Percentiles rank a stretch among this genome's conserved stretches.
Evolutionary conservation across 2,888 invertebrate species (phyloP).

Genomic region (Meghimatium bilineatum): DNA sequence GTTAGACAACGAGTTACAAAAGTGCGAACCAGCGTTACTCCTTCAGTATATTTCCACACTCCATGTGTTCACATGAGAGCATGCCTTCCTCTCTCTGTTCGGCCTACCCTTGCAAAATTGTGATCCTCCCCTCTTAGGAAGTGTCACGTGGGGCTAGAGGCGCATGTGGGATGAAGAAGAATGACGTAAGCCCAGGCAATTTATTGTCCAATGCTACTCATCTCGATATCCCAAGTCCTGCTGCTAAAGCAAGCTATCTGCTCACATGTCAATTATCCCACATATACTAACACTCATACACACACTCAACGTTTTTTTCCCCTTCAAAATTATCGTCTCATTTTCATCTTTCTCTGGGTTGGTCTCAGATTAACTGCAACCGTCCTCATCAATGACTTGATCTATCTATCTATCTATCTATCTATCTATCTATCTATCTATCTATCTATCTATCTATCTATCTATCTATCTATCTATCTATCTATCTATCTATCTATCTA

Average conservation of each 20-base stretch:
- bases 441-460: no score
- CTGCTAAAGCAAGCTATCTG: slow-evolving; percentile 23
- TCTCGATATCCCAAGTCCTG: not conserved
- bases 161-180: slow-evolving; percentile 1
- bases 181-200: slow-evolving; percentile 29
- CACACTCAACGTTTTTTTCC: not conserved
- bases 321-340: not conserved
- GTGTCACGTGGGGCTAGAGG: slow-evolving; percentile 8
- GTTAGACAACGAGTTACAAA: not conserved
- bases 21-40: not conserved
- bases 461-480: no score
- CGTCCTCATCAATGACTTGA: not conserved
- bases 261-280: slow-evolving; percentile 11
- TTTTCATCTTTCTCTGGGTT: not conserved
- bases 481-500: no score
- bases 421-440: no score
- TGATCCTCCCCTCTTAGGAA: slow-evolving; percentile 14
- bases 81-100: not conserved
- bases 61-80: not conserved
- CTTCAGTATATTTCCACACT: slow-evolving; percentile 12
- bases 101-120: not conserved
- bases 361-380: not conserved
- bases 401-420: no score
- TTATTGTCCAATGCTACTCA: slow-evolving; percentile 28
- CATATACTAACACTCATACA: not conserved